These are phyloP conservation scores for Mus spicilegus DNA, from an alignment of 2,113 vertebrate species.

Conservation along the genomic window DNA sequence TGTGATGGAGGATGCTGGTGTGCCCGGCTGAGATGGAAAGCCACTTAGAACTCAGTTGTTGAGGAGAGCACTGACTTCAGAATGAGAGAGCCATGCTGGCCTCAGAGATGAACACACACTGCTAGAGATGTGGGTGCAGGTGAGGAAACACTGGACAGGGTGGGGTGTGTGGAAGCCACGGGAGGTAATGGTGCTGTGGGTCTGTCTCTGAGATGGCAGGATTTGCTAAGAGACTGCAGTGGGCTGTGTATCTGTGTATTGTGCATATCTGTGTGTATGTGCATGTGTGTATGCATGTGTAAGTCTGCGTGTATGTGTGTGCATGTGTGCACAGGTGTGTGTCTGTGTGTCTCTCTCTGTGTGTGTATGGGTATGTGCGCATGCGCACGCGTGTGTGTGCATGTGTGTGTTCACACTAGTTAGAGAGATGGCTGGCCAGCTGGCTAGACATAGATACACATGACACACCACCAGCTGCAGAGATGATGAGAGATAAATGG, in stretches of 20 bases:
- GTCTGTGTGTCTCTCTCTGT: no score
- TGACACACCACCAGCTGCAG: background rate
- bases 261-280: rapidly evolving
- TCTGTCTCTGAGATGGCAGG: background rate
- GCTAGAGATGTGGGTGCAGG: background rate
- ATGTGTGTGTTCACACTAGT: background rate
- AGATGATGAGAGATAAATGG: background rate
- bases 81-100: background rate
- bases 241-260: background rate
- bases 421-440: background rate
- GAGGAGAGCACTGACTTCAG: background rate
- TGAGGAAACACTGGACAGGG: background rate
- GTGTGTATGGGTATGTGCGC: no score
- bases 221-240: background rate
- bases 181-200: background rate
- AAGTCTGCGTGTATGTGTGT: no score
- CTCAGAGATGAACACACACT: background rate
- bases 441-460: background rate
- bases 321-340: no score
- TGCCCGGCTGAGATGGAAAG: background rate
- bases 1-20: background rate
- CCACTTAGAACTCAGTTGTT: no score
- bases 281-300: rapidly evolving
- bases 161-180: rapidly evolving
- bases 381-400: background rate